Evolutionary conservation across 2,888 invertebrate species (phyloP).

Genomic region (Pristionchus maxplancki): DNA sequence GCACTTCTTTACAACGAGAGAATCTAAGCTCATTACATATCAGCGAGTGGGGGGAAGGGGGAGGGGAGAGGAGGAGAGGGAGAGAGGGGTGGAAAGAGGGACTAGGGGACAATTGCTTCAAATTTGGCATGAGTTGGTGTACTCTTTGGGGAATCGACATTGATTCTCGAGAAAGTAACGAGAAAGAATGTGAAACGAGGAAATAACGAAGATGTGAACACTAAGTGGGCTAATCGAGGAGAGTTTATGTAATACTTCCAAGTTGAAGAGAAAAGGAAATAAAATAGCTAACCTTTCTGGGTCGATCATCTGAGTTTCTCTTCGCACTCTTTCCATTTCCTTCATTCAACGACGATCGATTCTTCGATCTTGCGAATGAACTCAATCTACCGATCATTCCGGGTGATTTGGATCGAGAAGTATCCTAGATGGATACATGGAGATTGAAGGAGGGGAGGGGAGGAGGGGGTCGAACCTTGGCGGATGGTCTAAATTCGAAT

Average conservation of each 20-base stretch:
- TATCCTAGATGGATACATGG: slow-evolving; percentile 52
- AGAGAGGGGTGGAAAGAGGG: neutral
- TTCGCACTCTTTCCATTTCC: slow-evolving; percentile 55
- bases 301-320: slow-evolving; percentile 54
- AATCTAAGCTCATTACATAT: slow-evolving; percentile 28
- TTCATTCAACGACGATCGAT: slow-evolving; percentile 71
- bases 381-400: slow-evolving; percentile 73
- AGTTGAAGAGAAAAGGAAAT: neutral
- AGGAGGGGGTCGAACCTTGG: slow-evolving; percentile 37
- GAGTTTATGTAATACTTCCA: neutral
- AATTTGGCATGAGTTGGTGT: slow-evolving; percentile 15
- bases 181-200: neutral
- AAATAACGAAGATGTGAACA: slow-evolving; percentile 15
- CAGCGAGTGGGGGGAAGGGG: neutral
- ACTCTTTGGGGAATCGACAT: neutral
- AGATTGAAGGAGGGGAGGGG: neutral
- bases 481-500: slow-evolving; percentile 74
- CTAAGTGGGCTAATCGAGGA: neutral
- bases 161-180: neutral
- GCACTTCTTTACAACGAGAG: slow-evolving; percentile 5
- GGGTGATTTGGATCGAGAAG: slow-evolving; percentile 73
- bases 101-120: slow-evolving; percentile 13
- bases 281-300: slow-evolving; percentile 54
- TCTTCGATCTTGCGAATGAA: slow-evolving; percentile 73
- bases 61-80: neutral